Evolutionary conservation across 2,888 invertebrate genomes (phyloP), one percentile per base, ranked within the genome.

Genomic region (Epistrophe grossulariae): DNA sequence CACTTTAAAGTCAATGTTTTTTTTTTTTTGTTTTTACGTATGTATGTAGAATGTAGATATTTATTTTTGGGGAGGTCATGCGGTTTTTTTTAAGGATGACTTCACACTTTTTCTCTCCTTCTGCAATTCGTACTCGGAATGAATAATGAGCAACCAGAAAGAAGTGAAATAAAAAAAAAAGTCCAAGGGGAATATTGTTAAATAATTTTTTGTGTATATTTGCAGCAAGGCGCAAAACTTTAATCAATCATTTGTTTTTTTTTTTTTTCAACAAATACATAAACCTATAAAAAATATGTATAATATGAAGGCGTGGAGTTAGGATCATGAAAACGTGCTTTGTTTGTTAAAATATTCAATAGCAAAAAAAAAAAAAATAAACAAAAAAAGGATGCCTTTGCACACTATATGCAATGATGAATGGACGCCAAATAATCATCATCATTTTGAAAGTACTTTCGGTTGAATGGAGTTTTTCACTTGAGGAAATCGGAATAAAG

Each of bases 341-440:
- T 71, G 84, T 80, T 72, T 72, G 76, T 77, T 17, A 11, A 70
- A 66, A 52, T 71, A 64, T 71, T 71, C 64, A 62, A 64, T 71
- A 11, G 71, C 38, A 38, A 52, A 50, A 48, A n/a, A 35, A 66
- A 24, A 2, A 24, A 1, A 40, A 11, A 38, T 35, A 38, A 52
- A 55, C 15, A 13, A 35, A 24, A n/a, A 71, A 76, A 80, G 80
- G 80, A 84, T 76, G 77, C 35, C 35, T 68, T 19, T 50, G 31
- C 50, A n/a, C 72, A n/a, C 72, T 66, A 55, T 66, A 55, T 79
- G 35, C 45, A 24, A 73, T 77, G 72, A 77, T 85, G 81, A 85
- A 85, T 85, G 73, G 73, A 60, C 52, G 57, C 55, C 78, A 81
- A 71, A 85, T 79, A 84, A 85, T 85, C 62, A 78, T 81, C 79